A percentile compares a stretch with the other conserved stretches of the same genome.
phyloP scores from a whole-genome alignment of 2,113 vertebrate genomes.

The Pithys albifrons region DNA sequence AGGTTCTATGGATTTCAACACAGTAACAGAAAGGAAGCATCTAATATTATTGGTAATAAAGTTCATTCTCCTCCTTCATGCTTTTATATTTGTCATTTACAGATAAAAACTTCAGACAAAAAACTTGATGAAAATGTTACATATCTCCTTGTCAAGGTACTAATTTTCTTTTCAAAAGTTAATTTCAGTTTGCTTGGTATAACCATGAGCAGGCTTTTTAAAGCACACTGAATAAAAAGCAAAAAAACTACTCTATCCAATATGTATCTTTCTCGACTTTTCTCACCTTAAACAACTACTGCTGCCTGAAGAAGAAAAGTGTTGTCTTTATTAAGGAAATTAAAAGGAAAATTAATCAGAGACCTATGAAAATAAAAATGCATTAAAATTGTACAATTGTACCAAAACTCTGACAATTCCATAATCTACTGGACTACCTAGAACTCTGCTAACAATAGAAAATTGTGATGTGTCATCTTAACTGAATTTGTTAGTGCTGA shows the following conservation, averaged over 20 bases:
- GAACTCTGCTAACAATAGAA: conserved; percentile 58
- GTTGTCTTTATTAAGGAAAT: background rate
- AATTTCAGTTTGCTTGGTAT: background rate
- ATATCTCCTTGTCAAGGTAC: background rate
- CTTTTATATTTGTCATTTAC: background rate
- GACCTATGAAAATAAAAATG: background rate
- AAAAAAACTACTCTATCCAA: conserved; percentile 62
- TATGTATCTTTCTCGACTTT: conserved; percentile 71
- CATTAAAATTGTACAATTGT: conserved; percentile 50
- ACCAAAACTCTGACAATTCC: conserved; percentile 69
- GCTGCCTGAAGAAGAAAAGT: conserved; percentile 47
- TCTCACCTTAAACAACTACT: conserved; percentile 73
- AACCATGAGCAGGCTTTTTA: background rate
- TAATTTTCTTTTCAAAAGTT: background rate
- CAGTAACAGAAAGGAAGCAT: background rate
- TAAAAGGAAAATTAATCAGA: background rate
- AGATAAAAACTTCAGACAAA: background rate
- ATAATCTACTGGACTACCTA: conserved; percentile 63
- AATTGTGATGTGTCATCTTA: background rate
- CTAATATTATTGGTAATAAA: background rate
- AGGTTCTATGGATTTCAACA: background rate
- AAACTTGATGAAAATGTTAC: background rate
- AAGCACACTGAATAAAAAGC: background rate
- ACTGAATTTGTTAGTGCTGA: background rate
- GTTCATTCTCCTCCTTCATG: background rate